phyloP scores from a whole-genome alignment of 2,797 vertebrate species.

The Ispidina picta region DNA sequence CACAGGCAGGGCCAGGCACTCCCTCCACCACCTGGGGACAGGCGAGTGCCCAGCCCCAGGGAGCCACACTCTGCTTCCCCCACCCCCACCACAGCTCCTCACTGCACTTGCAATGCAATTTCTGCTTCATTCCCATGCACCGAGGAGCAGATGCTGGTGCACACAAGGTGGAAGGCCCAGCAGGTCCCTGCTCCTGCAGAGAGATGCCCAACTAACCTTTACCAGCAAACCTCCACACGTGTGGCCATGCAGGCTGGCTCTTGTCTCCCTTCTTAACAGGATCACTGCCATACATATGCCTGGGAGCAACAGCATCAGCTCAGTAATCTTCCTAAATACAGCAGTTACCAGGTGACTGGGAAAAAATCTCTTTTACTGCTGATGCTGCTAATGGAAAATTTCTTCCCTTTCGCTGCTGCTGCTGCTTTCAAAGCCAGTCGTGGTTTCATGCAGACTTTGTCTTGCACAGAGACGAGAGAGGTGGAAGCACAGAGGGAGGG shows the following conservation, averaged over 20 bases:
- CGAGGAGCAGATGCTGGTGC: not conserved
- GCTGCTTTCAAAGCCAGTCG: constrained; percentile 59
- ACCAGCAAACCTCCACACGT: not conserved
- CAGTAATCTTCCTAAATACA: constrained; percentile 75
- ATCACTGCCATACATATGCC: not conserved
- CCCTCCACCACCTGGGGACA: accelerated
- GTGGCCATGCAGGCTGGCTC: not conserved
- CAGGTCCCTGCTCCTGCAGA: not conserved
- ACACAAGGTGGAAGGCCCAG: not conserved
- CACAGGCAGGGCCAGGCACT: not conserved
- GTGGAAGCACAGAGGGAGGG: not conserved
- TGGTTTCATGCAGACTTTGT: constrained; percentile 44
- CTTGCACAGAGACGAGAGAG: not conserved
- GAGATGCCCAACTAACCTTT: not conserved
- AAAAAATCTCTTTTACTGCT: constrained; percentile 77
- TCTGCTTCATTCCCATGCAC: not conserved
- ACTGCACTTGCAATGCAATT: not conserved
- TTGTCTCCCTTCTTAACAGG: not conserved
- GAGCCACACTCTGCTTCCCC: accelerated
- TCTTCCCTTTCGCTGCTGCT: constrained; percentile 63
- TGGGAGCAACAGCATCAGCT: constrained; percentile 34
- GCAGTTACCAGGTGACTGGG: constrained; percentile 77
- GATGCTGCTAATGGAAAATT: constrained; percentile 79
- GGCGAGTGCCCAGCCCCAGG: accelerated
- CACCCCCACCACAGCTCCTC: not conserved